phyloP scores from a whole-genome alignment of 92 coral and sea anemone genomes.

The Diadumene lineata region DNA sequence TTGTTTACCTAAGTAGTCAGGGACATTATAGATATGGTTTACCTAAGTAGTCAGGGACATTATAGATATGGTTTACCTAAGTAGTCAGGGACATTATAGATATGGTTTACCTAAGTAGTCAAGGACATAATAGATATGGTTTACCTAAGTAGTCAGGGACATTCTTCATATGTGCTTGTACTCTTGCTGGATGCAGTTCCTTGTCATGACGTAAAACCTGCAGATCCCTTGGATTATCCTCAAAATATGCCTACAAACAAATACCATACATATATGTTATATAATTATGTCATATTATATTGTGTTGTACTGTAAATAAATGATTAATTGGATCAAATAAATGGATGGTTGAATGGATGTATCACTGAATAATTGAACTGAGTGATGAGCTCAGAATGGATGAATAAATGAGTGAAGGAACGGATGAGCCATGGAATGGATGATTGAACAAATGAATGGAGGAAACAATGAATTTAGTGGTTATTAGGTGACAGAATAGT shows the following conservation, averaged over 20 bases:
- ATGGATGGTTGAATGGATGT: not conserved
- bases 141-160: constrained; percentile 95
- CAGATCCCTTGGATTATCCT: constrained; percentile 96
- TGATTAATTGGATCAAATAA: not conserved
- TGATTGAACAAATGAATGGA: not conserved
- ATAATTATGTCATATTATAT: no score
- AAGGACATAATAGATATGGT: not conserved
- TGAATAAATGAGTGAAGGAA: not conserved
- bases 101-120: no score
- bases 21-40: no score
- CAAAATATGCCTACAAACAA: constrained; percentile 79
- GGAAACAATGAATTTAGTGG: not conserved
- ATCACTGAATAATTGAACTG: not conserved
- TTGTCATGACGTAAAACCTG: constrained; percentile 94
- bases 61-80: no score
- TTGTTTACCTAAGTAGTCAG: no score
- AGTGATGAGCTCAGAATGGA: not conserved
- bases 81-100: no score
- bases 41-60: no score
- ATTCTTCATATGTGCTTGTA: constrained; percentile 92
- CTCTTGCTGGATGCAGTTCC: constrained; percentile 92
- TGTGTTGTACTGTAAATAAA: no score
- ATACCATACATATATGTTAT: not conserved
- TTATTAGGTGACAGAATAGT: no score
- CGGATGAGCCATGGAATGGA: not conserved